phyloP scores from a whole-genome alignment of 53 echinoderm and acorn worm species.

The Luidia sarsii region DNA sequence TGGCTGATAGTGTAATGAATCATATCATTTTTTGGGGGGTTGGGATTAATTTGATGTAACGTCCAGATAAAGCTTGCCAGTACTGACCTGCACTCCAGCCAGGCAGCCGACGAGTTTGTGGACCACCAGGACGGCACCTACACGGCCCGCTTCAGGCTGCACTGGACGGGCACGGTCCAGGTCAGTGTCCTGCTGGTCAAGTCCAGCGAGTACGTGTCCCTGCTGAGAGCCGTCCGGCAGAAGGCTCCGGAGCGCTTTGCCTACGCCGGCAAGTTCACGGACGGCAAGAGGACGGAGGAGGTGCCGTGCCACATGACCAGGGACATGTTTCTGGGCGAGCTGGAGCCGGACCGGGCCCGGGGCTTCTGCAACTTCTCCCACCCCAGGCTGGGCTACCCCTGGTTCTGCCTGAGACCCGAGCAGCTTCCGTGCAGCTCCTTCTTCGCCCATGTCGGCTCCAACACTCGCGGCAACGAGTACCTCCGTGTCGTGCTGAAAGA shows the following conservation, averaged over 20 bases:
- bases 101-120: conserved; percentile 47
- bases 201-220: conserved; percentile 61
- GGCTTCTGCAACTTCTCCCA: conserved; percentile 45
- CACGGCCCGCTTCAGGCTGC: conserved; percentile 56
- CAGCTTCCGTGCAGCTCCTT: conserved; percentile 3
- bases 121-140: conserved; percentile 68
- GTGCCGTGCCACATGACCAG: conserved; percentile 44
- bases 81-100: conserved; percentile 15
- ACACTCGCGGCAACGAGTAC: neutral
- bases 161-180: conserved; percentile 62
- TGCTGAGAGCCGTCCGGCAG: conserved; percentile 48
- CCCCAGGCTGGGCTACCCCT: conserved; percentile 1
- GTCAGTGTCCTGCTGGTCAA: conserved; percentile 62
- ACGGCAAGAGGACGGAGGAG: neutral
- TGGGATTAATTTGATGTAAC: too few relatives aligned
- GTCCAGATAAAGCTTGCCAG: conserved; percentile 33
- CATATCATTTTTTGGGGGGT: too few relatives aligned
- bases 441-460: neutral
- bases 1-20: too few relatives aligned
- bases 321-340: conserved; percentile 22
- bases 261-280: conserved; percentile 52
- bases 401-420: conserved; percentile 35
- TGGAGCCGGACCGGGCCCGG: conserved; percentile 1
- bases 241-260: conserved; percentile 51
- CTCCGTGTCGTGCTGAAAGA: neutral